Evolutionary conservation across 2,888 invertebrate genomes (phyloP).

Genomic region (Lydus trimaculatus): DNA sequence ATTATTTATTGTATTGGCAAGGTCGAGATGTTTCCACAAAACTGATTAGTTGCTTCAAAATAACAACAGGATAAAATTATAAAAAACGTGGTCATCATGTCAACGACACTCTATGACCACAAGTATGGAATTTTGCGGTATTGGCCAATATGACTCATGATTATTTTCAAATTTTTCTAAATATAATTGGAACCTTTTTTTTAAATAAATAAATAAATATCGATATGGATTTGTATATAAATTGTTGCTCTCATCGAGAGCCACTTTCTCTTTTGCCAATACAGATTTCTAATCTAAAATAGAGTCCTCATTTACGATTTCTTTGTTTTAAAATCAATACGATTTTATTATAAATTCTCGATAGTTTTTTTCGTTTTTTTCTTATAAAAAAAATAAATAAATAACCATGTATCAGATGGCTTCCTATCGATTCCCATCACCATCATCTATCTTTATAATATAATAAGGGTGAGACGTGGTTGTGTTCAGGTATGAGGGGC

Average conservation of each 20-base stretch:
- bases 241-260: not conserved
- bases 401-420: not conserved
- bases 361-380: no score
- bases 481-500: constrained; percentile 12
- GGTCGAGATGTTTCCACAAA: not conserved
- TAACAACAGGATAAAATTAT: no score
- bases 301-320: not conserved
- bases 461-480: not conserved
- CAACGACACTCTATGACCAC: not conserved
- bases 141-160: not conserved
- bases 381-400: not conserved
- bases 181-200: not conserved
- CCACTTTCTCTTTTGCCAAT: not conserved
- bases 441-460: not conserved
- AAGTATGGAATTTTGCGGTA: not conserved
- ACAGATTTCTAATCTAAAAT: constrained; percentile 2
- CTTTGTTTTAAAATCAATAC: not conserved
- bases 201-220: not conserved
- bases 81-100: not conserved
- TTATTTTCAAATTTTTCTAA: not conserved
- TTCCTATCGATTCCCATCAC: not conserved
- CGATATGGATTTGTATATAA: not conserved
- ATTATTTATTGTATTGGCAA: not conserved
- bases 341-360: no score
- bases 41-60: no score